These are phyloP conservation scores for Paratilapia polleni DNA, from an alignment of 2,113 vertebrate species.

Conservation along the genomic window DNA sequence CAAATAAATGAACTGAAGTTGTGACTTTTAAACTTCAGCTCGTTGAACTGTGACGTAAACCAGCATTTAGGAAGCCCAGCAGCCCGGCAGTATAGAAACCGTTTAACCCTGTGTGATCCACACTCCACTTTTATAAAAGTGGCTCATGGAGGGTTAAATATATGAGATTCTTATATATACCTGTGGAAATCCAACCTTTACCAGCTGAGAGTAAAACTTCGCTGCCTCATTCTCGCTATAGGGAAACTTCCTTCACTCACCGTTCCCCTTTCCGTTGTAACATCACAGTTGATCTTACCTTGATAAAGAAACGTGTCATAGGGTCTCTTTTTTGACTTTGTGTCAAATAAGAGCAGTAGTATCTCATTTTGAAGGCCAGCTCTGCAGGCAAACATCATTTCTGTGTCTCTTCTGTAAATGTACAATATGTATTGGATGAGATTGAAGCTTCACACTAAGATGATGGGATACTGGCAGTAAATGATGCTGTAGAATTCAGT, in stretches of 20 bases:
- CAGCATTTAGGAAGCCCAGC: not conserved
- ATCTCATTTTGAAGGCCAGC: not conserved
- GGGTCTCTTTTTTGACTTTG: no score
- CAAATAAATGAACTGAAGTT: not conserved
- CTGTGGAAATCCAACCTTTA: not conserved
- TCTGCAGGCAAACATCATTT: not conserved
- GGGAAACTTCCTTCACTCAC: not conserved
- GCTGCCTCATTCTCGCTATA: not conserved
- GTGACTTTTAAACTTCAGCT: conserved; percentile 9
- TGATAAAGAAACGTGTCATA: no score
- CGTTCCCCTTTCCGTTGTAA: conserved; percentile 3
- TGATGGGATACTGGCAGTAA: conserved; percentile 10
- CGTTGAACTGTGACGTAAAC: conserved; percentile 46
- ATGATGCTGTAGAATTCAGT: conserved; percentile 16
- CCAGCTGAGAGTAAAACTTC: not conserved
- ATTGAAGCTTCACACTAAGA: not conserved
- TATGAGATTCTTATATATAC: not conserved
- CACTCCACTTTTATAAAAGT: not conserved
- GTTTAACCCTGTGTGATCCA: not conserved
- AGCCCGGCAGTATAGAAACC: not conserved
- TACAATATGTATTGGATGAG: not conserved
- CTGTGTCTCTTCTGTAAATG: not conserved
- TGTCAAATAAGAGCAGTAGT: not conserved
- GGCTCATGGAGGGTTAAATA: not conserved
- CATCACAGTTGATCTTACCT: not conserved